Base-by-base conservation (phyloP, 2,113 vertebrate genomes). In the Aepyceros melampus region DNA sequence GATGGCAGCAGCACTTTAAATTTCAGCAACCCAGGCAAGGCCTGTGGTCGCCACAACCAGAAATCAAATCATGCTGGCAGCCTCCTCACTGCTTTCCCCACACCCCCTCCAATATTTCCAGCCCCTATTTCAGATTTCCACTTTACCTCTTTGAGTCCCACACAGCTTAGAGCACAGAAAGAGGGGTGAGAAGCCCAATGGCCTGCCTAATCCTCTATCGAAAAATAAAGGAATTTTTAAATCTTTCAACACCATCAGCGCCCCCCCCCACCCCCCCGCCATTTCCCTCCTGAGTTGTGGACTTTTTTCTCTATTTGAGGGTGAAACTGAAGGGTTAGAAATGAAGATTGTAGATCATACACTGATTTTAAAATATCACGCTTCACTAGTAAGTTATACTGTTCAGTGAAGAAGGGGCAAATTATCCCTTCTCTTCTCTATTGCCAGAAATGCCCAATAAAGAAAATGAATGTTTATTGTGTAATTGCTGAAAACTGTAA, bases 1-100 rank as follows among this genome's bases (percentile, higher is more conserved):
- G 99, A 98, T 98, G 99, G 99, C 99, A 99, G 99, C 98, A 99
- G 97, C 95, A 99, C 98, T 98, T 99, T 98, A 99, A 96, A 96
- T 98, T 99, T 99, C 98, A 87, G 53, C 96, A 96, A 74, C 71
- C 92, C 47, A 87, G 40, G 83, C 14, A 86, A 87, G 92, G 74
- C 93, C 94, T 91, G 12, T 60, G 86, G 76, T 85, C 97, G 94
- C 53, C 47, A 90, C 45, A 95, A 56, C 58, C 91, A 91, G 93
- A 96, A 81, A 96, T 89, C 84, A 83, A 2, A 58, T 4, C 58
- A 94, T 36, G 79, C 74, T 14, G 29, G 31, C 45, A 31, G 27
- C 53, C 55, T 62, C n/a, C 14, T 62, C 7, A 40, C 64, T 51
- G 76, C 62, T 83, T 47, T 62, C 90, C 43, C 47, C 1, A 2